Evolutionary conservation across 1,140 invertebrate species (phyloP), one percentile per base, ranked within the genome.

Genomic region (Tetramorium simillimum): DNA sequence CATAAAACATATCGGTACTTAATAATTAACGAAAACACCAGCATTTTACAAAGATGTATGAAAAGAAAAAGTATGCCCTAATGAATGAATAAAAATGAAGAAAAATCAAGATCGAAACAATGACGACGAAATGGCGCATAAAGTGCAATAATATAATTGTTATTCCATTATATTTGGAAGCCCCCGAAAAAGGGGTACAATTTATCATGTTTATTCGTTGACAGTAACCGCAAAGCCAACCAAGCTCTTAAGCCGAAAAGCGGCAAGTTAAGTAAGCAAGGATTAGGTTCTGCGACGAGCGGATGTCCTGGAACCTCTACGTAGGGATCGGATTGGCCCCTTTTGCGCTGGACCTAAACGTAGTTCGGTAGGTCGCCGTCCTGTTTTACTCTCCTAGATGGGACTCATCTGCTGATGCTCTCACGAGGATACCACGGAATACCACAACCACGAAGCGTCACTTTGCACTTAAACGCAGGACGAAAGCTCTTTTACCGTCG

Each of bases 201-300:
- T 85, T 86, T 89, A 87, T 87, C 87, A 78, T 58, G 56, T 67
- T 75, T 49, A 60, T 65, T 40, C 63, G 90, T 76, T 85, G 60
- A 85, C 86, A 85, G 90, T 92, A 90, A 92, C 93, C 93, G 88
- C 93, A 91, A 91, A 93, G 92, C 92, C 90, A 92, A 93, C 86
- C 90, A 89, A 92, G 91, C 90, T 86, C 92, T 90, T 93, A 94
- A 94, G 92, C 93, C 91, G 92, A 93, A 93, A 94, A 94, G 93
- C 93, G 93, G 91, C 92, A 91, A 95, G 93, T 94, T 93, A 93
- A 94, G 93, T 94, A 94, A 94, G 92, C 92, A 92, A 93, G 93
- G 93, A 95, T 94, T 94, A 93, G 93, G 91, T 89, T 80, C 88
- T 78, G 88, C 87, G 88, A 92, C 53, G 37, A 56, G 82, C 72